Conservation (phyloP, 2,113 vertebrate species). For the Nesoenas mayeri region DNA sequence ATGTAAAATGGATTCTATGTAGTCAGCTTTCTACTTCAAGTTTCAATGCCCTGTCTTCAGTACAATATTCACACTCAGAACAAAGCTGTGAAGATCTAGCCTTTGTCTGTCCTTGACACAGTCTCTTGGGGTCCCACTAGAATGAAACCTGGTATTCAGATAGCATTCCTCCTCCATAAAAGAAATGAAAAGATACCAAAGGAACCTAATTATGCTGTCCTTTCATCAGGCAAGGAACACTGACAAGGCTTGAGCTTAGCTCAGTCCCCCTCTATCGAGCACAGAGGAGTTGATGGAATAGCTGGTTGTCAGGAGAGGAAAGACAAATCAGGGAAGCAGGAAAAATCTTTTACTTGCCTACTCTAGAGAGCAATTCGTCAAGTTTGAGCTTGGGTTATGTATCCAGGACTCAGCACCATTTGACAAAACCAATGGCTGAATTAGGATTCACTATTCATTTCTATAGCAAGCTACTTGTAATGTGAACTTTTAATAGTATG, state of each 20-base stretch:
- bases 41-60: not conserved
- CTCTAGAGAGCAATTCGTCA: not conserved
- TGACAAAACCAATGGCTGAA: not conserved
- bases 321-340: not conserved
- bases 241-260: not conserved
- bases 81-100: not conserved
- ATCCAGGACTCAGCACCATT: not conserved
- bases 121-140: not conserved
- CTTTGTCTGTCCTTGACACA: not conserved
- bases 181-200: not conserved
- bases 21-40: not conserved
- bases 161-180: not conserved
- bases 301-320: not conserved
- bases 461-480: not conserved
- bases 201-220: not conserved
- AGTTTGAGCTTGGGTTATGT: not conserved
- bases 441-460: not conserved
- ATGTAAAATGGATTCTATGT: not conserved
- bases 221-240: not conserved
- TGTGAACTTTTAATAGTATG: not conserved
- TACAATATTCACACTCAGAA: not conserved
- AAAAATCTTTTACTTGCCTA: not conserved
- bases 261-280: fast-evolving
- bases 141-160: not conserved
- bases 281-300: not conserved